Evolutionary conservation across 2,113 vertebrate species (phyloP).

Genomic region (Hystrix brachyura): DNA sequence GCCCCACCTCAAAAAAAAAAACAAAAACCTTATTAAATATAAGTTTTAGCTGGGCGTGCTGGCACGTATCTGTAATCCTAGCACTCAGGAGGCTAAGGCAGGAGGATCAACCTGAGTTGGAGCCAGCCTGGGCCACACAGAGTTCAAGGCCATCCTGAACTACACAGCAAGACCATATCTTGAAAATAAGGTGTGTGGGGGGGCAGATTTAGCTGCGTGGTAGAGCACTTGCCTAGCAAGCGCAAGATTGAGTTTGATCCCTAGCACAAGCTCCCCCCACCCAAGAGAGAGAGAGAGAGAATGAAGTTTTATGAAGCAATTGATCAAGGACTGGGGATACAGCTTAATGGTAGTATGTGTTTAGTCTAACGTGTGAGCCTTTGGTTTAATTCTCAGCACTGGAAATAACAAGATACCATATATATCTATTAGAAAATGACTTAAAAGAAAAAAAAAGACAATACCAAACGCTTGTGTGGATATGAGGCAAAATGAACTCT

Average conservation of each 20-base stretch:
- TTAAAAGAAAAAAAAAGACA: not conserved
- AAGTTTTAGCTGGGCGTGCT: not conserved
- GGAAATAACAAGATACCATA: not conserved
- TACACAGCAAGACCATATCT: not conserved
- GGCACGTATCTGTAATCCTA: not conserved
- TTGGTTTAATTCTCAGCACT: not conserved
- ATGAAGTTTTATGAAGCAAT: not conserved
- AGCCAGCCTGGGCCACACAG: not conserved
- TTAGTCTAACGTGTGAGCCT: too few species aligned
- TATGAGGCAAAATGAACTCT: not conserved
- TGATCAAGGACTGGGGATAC: not conserved
- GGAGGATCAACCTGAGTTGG: not conserved
- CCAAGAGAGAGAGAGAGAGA: not conserved
- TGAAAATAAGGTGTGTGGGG: not conserved
- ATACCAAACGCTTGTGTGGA: not conserved
- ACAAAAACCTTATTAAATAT: not conserved
- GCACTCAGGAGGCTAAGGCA: not conserved
- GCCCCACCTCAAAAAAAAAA: not conserved
- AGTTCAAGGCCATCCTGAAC: not conserved
- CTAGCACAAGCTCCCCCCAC: not conserved
- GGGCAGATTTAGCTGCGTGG: too few species aligned
- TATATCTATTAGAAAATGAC: not conserved
- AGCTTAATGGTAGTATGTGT: not conserved
- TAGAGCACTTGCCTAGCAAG: too few species aligned
- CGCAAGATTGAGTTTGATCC: too few species aligned